Base-by-base conservation (phyloP, 2,888 invertebrate genomes). In the Proisotoma minuta region DNA sequence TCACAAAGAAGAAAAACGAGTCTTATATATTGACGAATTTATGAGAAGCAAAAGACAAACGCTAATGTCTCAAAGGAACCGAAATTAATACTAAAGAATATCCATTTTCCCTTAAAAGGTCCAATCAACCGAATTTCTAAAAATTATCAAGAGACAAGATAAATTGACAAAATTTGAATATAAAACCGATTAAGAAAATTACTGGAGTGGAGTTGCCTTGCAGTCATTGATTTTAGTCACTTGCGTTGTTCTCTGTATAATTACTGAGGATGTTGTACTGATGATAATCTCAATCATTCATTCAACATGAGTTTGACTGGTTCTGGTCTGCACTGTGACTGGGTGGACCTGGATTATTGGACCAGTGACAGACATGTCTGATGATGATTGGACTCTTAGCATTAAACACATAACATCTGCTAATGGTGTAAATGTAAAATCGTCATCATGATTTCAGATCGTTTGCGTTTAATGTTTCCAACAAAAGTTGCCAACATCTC, bases 31-130 rank as follows among this genome's bases (percentile, higher is more conserved):
- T 56, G 56, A 56, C 18, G 56, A 56, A 56, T 56, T 56, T 56
- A 56, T 39, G 56, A 20, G 56, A 43, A 34, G 10, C 22, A 28
- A 24, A 39, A 56, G 43, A 56, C 43, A n/a, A n/a, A 39, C 54
- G 23, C 56, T 56, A 56, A 56, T 56, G 43, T 47, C 43, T 56
- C 56, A 56, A 56, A 56, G 56, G 56, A 39, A 56, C 56, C 56
- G 56, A 56, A 56, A 39, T 23, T 22, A 18, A 24, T 4, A 49
- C 23, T 49, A 49, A 24, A 43, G 5, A 5, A 15, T 12, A 15
- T 43, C 18, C 43, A 34, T 34, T 15, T 34, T 8, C 34, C 15
- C 34, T 15, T 5, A n/a, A 5, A 43, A 43, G 18, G 43, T 18
- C 5, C 20, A 43, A 43, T 20, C 43, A 20, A 12, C 34, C 34